Base-by-base conservation (phyloP, 2,113 vertebrate genomes). In the Helogale parvula region DNA sequence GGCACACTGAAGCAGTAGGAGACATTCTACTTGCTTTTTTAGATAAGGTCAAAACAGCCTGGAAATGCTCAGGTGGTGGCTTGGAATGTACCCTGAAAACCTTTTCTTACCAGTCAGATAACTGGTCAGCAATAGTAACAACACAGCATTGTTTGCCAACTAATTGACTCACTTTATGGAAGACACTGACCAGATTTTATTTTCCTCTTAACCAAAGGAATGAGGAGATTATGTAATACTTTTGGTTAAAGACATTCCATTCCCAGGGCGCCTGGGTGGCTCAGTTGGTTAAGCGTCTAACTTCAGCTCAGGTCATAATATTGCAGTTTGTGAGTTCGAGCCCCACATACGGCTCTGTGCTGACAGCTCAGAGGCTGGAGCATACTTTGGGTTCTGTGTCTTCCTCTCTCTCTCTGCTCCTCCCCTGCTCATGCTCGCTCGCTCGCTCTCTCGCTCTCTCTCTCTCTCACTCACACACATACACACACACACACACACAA, bases 141-240 rank as follows among this genome's bases (percentile, higher is more conserved):
- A 82, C 14, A 38, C 16, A 69, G 8, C 35, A 69, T 29, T 29
- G 13, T 92, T 29, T 77, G 52, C 79, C 82, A 65, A 31, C 10
- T 89, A 29, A 72, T 65, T 81, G 47, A 89, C 29, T 90, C 80
- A 69, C 31, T 76, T 91, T 23, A 63, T 88, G 25, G 7, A 91
- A 88, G 68, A 71, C 50, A 94, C 60, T 97, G 93, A 95, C 7
- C 2, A 95, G 60, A 84, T 81, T 60, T 79, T 92, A 71, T 29
- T 87, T 83, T 98, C 94, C 89, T 94, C n/a, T 74, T 93, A 84
- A 90, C 84, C 92, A 97, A 97, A 97, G 92, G 97, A 94, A 97
- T 97, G 97, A 97, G 63, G 92, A 97, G 88, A 96, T 80, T 90
- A 94, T 65, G 54, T 76, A 89, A 95, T 60, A 80, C 8, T 33